These are phyloP conservation scores for Diploscapter pachys DNA, from an alignment of 1,140 invertebrate species.

Conservation along the genomic window DNA sequence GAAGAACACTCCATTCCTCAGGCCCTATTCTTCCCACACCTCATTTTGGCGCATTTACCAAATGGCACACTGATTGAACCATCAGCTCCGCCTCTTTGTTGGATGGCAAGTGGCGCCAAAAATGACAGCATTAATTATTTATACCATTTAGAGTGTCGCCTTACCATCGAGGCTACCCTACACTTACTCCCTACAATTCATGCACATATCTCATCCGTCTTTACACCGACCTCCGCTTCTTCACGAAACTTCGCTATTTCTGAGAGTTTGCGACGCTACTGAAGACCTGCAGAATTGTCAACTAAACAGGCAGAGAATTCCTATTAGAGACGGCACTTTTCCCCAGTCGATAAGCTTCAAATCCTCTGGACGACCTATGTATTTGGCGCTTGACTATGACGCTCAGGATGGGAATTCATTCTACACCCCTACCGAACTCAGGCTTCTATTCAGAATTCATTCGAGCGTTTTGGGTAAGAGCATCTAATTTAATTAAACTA, in stretches of 20 bases:
- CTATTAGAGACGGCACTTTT: constrained; percentile 50
- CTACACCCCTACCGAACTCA: constrained; percentile 47
- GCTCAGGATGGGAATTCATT: constrained; percentile 28
- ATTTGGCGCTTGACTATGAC: constrained; percentile 48
- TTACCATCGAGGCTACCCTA: constrained; percentile 51
- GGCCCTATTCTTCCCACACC: constrained; percentile 51
- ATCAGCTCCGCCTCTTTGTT: constrained; percentile 44
- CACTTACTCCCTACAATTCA: constrained; percentile 55
- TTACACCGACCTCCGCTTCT: no score
- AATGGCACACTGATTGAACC: constrained; percentile 54
- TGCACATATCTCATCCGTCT: constrained; percentile 45
- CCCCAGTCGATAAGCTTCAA: constrained; percentile 51
- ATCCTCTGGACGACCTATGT: constrained; percentile 52
- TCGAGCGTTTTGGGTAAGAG: constrained; percentile 44
- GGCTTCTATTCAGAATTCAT: constrained; percentile 52
- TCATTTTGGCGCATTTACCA: constrained; percentile 43
- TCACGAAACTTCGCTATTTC: constrained; percentile 38
- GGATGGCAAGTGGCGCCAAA: constrained; percentile 41
- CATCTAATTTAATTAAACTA: constrained; percentile 9
- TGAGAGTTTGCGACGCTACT: constrained; percentile 50
- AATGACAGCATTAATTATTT: neutral
- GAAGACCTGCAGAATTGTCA: constrained; percentile 36
- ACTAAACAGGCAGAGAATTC: constrained; percentile 45
- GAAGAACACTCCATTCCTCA: constrained; percentile 35
- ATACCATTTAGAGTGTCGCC: constrained; percentile 36